phyloP scores from a whole-genome alignment of 30 jellyfish, hydroid and myxozoan genomes.

The Cassiopea xamachana region DNA sequence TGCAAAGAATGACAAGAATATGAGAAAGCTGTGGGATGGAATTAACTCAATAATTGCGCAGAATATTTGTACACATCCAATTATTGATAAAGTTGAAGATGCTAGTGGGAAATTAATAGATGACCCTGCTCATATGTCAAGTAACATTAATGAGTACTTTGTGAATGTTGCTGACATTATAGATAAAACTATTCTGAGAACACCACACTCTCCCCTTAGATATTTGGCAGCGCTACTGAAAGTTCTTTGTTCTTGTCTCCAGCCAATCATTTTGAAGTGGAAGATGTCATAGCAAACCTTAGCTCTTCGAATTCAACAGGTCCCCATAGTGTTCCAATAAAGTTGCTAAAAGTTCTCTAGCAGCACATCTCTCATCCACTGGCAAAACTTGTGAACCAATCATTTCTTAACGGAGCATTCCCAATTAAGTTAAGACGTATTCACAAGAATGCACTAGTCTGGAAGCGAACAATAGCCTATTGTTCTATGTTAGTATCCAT shows the following conservation, averaged over 20 bases:
- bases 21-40: slow-evolving; percentile 26
- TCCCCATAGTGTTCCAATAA: slow-evolving; percentile 37
- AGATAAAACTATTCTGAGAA: neutral
- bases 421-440: neutral
- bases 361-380: slow-evolving; percentile 32
- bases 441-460: too few species aligned
- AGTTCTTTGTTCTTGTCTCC: slow-evolving; percentile 20
- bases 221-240: neutral
- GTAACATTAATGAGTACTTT: slow-evolving; percentile 1
- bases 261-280: neutral
- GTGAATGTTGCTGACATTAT: slow-evolving; percentile 1
- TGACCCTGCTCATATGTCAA: slow-evolving; percentile 27
- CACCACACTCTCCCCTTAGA: neutral
- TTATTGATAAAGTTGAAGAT: neutral
- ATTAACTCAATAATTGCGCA: neutral
- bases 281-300: slow-evolving; percentile 18
- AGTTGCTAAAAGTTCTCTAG: slow-evolving; percentile 5
- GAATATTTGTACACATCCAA: neutral
- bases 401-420: neutral
- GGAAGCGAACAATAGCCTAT: too few species aligned
- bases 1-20: slow-evolving; percentile 4
- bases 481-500: too few species aligned
- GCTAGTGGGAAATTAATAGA: neutral
- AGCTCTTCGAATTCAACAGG: slow-evolving; percentile 7
- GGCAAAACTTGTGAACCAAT: neutral